Base-by-base conservation (phyloP, 35 echinoderm and acorn worm species). In the Ophioderma brevispina region DNA sequence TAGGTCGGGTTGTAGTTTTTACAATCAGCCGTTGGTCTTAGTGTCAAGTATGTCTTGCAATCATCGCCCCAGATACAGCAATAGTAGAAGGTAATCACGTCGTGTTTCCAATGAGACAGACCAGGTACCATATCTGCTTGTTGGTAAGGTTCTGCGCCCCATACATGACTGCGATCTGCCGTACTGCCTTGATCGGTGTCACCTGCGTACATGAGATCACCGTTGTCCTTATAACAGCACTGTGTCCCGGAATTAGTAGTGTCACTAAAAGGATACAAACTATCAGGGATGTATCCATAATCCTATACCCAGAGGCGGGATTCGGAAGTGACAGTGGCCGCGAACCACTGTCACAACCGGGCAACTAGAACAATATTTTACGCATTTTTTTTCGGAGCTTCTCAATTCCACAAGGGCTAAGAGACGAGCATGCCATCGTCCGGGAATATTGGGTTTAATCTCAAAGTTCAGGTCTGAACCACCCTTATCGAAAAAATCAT, bases 1-100 rank as follows among this genome's bases (percentile, higher is more conserved):
- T 86, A 30, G 93, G 86, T 21, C n/a, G 84, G 36, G 40, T 92
- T 83, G 36, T 98, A 98, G 83, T 85, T 46, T n/a, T 91, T 59
- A 49, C 96, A 98, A 36, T 98, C 96, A 38, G 89, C 80, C 23
- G 96, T 98, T 70, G 90, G 93, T 64, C 96, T 37, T 13, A 94
- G 82, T 31, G 84, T 39, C 84, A 94, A 93, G 19, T 94, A 98
- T 28, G 85, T 87, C 39, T 92, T 94, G 70, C 96, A 98, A n/a
- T 88, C 75, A 70, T 98, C 88, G 31, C 93, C 93, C 93, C 93
- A 98, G 6, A 98, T 87, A 81, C 96, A 98, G 79, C 96, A 98
- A 35, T 75, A 87, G 38, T 90, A 98, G 80, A 90, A 98, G 0
- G 90, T 90, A 28, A 95, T 86, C 0, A 88, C 77, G 76, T 98